phyloP scores from a whole-genome alignment of 2,113 vertebrate genomes.

The Regulus satrapa region DNA sequence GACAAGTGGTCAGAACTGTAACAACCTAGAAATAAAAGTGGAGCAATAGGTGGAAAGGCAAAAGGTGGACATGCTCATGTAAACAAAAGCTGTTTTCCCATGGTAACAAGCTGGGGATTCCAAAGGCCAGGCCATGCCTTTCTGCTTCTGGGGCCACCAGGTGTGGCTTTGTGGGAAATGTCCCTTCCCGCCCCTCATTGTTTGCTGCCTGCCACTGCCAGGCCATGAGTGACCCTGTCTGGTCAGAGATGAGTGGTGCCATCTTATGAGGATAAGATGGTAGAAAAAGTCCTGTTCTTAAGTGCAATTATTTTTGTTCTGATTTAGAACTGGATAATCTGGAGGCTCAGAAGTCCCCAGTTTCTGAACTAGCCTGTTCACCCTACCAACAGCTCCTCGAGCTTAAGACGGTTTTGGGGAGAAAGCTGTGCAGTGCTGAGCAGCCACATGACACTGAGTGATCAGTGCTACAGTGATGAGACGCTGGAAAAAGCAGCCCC shows the following conservation, averaged over 20 bases:
- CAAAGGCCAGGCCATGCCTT: not conserved
- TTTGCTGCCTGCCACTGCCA: not conserved
- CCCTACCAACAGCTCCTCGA: not conserved
- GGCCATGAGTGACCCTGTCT: not conserved
- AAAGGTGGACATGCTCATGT: not conserved
- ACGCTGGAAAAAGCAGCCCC: not conserved
- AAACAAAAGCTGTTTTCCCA: not conserved
- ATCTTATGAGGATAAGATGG: not conserved
- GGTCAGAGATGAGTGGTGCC: accelerated
- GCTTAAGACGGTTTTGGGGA: not conserved
- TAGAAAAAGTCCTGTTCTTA: not conserved
- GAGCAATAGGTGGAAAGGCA: not conserved
- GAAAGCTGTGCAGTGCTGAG: not conserved
- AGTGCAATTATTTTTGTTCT: not conserved
- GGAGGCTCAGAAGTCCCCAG: not conserved
- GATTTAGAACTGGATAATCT: not conserved
- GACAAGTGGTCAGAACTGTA: not conserved
- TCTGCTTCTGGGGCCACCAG: not conserved
- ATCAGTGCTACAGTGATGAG: not conserved
- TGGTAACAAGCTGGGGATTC: not conserved
- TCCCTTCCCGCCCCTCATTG: not conserved
- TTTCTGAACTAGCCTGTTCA: not conserved
- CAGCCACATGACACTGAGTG: not conserved
- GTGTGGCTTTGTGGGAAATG: not conserved
- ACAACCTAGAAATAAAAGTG: not conserved